Evolutionary conservation across 2,797 vertebrate species (phyloP).

Genomic region (Balearica regulorum): DNA sequence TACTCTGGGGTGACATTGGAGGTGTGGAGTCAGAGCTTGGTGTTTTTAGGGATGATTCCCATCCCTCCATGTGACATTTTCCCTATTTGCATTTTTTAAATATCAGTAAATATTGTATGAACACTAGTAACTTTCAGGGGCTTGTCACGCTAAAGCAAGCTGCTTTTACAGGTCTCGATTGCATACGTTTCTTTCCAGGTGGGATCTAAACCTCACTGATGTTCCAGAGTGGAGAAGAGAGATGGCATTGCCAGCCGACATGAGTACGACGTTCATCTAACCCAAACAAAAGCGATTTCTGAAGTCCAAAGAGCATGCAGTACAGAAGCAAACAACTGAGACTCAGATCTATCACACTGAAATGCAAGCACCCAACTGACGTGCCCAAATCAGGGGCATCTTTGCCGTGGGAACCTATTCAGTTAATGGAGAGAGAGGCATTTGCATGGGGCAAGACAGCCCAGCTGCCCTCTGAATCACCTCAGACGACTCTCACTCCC

Average conservation of each 20-base stretch:
- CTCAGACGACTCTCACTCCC: background rate
- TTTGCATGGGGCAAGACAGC: background rate
- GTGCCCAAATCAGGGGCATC: too few relatives aligned
- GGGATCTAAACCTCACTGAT: background rate
- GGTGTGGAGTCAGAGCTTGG: background rate
- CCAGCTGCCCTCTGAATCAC: too few relatives aligned
- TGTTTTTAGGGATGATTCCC: background rate
- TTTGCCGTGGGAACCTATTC: background rate
- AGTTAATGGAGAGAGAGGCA: background rate
- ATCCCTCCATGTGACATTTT: background rate
- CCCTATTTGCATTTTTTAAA: background rate
- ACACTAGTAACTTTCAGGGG: background rate
- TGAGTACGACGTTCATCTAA: background rate
- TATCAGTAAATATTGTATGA: too few relatives aligned
- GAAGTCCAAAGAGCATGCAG: background rate
- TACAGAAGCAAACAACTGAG: background rate
- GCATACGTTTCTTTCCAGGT: background rate
- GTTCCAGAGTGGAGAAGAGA: background rate
- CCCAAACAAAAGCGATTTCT: background rate
- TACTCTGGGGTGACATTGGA: fast-evolving
- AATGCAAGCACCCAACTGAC: background rate
- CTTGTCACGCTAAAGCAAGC: background rate
- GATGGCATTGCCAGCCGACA: too few relatives aligned
- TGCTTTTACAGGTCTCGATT: background rate
- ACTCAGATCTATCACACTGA: background rate